Conservation (phyloP, 2,888 invertebrate species). For the Dryocosmus kuriphilus region DNA sequence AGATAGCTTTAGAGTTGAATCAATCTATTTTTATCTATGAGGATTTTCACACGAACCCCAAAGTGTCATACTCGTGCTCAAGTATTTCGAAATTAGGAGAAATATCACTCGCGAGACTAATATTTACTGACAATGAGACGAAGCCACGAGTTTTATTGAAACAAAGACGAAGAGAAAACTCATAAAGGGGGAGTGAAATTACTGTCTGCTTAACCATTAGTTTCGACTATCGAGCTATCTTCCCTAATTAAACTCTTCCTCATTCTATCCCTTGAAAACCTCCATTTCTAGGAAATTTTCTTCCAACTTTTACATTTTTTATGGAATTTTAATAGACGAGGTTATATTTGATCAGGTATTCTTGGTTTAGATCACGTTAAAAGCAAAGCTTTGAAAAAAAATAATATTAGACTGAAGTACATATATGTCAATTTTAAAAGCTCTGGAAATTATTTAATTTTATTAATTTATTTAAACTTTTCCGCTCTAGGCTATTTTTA, state of each 20-base stretch:
- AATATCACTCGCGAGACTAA: constrained; percentile 16
- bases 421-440: background rate
- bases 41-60: background rate
- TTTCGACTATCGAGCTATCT: background rate
- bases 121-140: constrained; percentile 32
- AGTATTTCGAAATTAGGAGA: background rate
- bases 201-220: constrained; percentile 17
- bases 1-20: too few relatives aligned
- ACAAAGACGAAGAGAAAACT: constrained; percentile 18
- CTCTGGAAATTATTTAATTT: too few relatives aligned
- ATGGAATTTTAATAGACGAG: background rate
- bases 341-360: background rate
- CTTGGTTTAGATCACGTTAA: background rate
- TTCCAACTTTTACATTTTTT: background rate
- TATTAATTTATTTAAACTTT: too few relatives aligned
- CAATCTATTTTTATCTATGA: background rate
- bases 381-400: constrained; percentile 7
- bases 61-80: background rate
- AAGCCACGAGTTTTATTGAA: constrained; percentile 26
- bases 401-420: background rate
- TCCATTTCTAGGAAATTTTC: background rate
- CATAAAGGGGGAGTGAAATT: constrained; percentile 26
- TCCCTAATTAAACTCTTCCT: constrained; percentile 29
- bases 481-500: too few relatives aligned
- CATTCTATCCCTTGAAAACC: background rate